Conservation (phyloP, 2,113 vertebrate species). For the Cricetomys ansorgei region DNA sequence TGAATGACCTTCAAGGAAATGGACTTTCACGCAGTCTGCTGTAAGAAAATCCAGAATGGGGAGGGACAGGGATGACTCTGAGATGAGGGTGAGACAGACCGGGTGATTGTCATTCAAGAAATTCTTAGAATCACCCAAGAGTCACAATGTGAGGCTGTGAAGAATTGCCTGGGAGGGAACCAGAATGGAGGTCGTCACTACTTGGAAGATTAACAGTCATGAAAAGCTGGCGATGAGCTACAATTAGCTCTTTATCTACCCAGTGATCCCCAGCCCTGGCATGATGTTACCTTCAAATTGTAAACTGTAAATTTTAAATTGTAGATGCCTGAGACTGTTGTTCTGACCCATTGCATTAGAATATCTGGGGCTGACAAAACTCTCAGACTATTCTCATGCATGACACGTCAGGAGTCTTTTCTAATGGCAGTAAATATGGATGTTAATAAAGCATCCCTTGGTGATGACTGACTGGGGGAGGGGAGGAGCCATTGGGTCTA, state of each 20-base stretch:
- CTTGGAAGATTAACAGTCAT: background rate
- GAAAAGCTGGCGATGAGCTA: background rate
- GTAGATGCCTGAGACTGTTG: background rate
- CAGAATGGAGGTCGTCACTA: background rate
- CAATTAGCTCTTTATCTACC: background rate
- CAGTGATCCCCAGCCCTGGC: background rate
- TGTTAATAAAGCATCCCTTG: background rate
- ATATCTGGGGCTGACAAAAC: background rate
- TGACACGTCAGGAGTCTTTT: background rate
- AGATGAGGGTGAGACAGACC: background rate
- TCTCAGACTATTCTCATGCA: background rate
- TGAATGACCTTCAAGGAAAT: constrained; percentile 22
- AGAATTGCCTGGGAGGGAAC: background rate
- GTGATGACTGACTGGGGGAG: background rate
- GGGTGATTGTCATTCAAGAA: background rate
- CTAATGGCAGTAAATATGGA: background rate
- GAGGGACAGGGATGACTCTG: background rate
- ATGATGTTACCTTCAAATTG: background rate
- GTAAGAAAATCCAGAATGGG: background rate
- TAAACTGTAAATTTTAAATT: background rate
- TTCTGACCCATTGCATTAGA: background rate
- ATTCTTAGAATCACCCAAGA: background rate
- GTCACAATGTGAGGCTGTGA: background rate
- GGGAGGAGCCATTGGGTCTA: background rate
- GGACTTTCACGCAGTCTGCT: background rate